Evolutionary conservation across 2,113 vertebrate species (phyloP).

Genomic region (Chauna torquata): DNA sequence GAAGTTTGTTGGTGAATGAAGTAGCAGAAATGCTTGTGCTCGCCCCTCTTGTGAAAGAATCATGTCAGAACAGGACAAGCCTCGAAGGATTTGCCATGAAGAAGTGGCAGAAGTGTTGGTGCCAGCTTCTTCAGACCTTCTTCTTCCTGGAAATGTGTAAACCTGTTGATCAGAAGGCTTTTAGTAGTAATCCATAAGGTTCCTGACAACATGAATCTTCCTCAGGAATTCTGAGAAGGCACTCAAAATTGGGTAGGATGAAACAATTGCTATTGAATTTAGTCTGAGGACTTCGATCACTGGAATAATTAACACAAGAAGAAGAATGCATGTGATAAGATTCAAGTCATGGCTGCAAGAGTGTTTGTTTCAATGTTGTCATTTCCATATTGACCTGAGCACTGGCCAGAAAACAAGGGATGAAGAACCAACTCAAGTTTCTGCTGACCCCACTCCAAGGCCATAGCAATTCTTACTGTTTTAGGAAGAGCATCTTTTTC

Average conservation of each 20-base stretch:
- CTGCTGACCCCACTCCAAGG: background rate
- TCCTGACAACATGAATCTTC: background rate
- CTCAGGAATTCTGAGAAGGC: background rate
- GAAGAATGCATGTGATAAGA: background rate
- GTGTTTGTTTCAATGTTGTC: background rate
- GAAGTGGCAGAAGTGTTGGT: background rate
- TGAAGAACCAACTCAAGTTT: background rate
- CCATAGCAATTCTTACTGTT: rapidly evolving
- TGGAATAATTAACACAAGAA: background rate
- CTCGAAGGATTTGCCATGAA: background rate
- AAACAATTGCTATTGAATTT: background rate
- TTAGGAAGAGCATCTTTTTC: background rate
- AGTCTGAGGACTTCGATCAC: background rate
- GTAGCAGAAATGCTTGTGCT: background rate
- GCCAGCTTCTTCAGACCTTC: background rate
- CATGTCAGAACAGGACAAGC: background rate
- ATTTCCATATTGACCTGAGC: background rate
- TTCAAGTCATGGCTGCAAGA: background rate
- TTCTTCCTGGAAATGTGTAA: background rate
- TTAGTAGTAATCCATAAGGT: background rate
- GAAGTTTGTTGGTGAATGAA: background rate
- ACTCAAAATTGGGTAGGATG: background rate
- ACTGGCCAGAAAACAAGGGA: background rate
- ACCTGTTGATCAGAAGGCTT: background rate
- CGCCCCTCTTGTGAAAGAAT: background rate